Conservation (phyloP, 2,113 vertebrate species). For the Sitta europaea region DNA sequence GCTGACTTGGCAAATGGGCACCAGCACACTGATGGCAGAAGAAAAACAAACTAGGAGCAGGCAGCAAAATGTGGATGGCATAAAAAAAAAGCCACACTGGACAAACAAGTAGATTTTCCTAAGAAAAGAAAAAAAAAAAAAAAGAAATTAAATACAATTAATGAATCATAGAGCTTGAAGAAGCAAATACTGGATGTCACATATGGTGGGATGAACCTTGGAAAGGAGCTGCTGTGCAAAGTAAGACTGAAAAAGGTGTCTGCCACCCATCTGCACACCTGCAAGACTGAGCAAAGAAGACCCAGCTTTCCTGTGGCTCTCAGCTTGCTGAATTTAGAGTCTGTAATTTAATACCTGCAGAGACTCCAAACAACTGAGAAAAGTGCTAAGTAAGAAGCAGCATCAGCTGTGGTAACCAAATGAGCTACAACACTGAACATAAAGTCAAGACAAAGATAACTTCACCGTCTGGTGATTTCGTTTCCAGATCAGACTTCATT, state of each 20-base stretch:
- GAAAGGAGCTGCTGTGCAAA: not conserved
- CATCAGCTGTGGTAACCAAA: not conserved
- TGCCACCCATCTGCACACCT: not conserved
- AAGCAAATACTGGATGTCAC: not conserved
- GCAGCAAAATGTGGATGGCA: not conserved
- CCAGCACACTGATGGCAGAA: not conserved
- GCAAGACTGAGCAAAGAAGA: not conserved
- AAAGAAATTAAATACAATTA: not conserved
- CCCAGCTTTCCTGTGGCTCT: not conserved
- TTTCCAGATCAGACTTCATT: not conserved
- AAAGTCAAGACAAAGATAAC: not conserved
- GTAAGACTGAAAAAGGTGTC: not conserved
- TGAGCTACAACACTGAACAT: not conserved
- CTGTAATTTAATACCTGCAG: not conserved
- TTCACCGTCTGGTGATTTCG: rapidly evolving
- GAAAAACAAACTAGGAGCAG: not conserved
- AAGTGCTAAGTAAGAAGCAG: not conserved
- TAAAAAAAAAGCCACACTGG: not conserved
- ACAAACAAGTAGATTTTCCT: not conserved
- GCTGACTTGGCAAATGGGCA: not conserved
- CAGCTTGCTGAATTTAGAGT: not conserved
- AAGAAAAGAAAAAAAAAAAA: not conserved
- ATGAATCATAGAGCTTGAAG: not conserved
- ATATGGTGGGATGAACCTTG: not conserved
- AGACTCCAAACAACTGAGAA: not conserved